Evolutionary conservation across 2,113 vertebrate species (phyloP).

Genomic region (Sapajus apella): DNA sequence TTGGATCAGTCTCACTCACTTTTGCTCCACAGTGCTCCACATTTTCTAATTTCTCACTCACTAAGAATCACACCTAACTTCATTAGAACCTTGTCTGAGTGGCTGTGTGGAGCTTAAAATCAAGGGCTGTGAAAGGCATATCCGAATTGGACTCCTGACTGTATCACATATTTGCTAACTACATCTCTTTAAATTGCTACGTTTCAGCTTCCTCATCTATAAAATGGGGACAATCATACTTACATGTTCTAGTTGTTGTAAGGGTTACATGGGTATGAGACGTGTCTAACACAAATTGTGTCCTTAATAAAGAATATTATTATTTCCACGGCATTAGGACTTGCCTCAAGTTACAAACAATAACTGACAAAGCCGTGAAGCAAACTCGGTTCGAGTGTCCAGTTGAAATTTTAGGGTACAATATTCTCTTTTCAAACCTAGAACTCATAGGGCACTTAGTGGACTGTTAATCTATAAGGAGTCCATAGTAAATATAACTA

Average conservation of each 20-base stretch:
- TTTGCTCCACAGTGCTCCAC: not conserved
- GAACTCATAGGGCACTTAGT: not conserved
- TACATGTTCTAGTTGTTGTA: not conserved
- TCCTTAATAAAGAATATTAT: not conserved
- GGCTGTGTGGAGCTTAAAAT: not conserved
- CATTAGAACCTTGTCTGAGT: not conserved
- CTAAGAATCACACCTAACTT: accelerated
- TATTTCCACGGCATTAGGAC: not conserved
- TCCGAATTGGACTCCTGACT: not conserved
- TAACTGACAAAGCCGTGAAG: not conserved
- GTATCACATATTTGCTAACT: not conserved
- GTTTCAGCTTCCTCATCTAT: not conserved
- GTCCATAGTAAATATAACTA: not conserved
- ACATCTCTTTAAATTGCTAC: not conserved
- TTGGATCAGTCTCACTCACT: not conserved
- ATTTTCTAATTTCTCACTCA: not conserved
- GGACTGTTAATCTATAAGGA: not conserved
- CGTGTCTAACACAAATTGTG: not conserved
- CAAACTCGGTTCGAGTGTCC: not conserved
- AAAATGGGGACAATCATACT: not conserved
- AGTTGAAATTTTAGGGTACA: not conserved
- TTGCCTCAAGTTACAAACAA: not conserved
- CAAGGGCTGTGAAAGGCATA: accelerated
- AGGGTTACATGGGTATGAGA: not conserved
- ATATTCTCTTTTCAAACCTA: not conserved